A percentile compares a stretch with the other conserved stretches of the same genome.
These are phyloP conservation scores for Eupsilia transversa DNA, from an alignment of 2,888 invertebrate species.

Conservation along the genomic window DNA sequence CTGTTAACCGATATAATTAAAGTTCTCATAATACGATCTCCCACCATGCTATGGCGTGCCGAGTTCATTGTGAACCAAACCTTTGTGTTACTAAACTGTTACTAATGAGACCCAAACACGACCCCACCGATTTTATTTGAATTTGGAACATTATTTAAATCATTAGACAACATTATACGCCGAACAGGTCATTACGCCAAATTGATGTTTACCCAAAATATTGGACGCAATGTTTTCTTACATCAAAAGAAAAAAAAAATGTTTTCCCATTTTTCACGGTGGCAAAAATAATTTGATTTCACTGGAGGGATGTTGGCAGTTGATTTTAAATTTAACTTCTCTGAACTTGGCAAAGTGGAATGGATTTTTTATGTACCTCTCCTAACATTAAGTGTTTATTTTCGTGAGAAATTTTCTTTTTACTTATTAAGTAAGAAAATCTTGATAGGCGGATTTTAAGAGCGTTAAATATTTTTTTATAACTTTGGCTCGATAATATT, in stretches of 20 bases:
- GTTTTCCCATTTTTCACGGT: slow-evolving; percentile 84
- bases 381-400: slow-evolving; percentile 81
- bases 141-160: slow-evolving; percentile 67
- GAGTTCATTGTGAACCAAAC: slow-evolving; percentile 49
- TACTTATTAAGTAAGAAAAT: slow-evolving; percentile 65
- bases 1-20: slow-evolving; percentile 59
- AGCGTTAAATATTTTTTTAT: slow-evolving; percentile 26
- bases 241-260: slow-evolving; percentile 84
- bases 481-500: slow-evolving; percentile 19
- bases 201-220: slow-evolving; percentile 82
- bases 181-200: slow-evolving; percentile 79
- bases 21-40: slow-evolving; percentile 68
- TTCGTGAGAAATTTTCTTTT: slow-evolving; percentile 71
- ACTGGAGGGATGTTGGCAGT: slow-evolving; percentile 82
- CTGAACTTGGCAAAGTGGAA: slow-evolving; percentile 81
- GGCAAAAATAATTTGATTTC: slow-evolving; percentile 87
- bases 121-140: slow-evolving; percentile 58
- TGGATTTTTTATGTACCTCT: slow-evolving; percentile 83
- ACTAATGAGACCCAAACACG: slow-evolving; percentile 74
- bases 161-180: slow-evolving; percentile 73
- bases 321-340: slow-evolving; percentile 86
- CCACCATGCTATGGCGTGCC: slow-evolving; percentile 68
- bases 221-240: slow-evolving; percentile 79
- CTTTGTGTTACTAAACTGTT: slow-evolving; percentile 56
- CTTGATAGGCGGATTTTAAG: slow-evolving; percentile 57